A percentile compares a stretch with the other conserved stretches of the same genome.
These are phyloP conservation scores for Gadus chalcogrammus DNA, from an alignment of 2,113 vertebrate species.

Conservation along the genomic window DNA sequence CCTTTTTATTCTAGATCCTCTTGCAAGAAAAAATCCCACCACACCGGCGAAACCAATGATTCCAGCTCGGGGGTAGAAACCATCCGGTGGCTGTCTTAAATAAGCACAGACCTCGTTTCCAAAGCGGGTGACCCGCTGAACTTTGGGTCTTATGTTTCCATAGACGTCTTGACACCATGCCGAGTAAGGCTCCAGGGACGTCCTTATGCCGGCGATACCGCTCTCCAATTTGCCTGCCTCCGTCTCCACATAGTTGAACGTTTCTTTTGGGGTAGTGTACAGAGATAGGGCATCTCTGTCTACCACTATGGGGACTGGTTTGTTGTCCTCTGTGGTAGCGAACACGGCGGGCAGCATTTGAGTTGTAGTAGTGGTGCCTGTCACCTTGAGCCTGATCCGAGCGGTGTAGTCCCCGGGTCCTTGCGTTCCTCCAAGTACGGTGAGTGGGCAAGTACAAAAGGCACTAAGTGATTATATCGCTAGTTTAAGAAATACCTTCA, in stretches of 20 bases:
- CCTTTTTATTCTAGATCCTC: conserved; percentile 86
- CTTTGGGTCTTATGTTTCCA: conserved; percentile 73
- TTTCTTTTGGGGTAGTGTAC: conserved; percentile 34
- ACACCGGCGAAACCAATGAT: conserved; percentile 87
- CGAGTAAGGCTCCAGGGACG: conserved; percentile 38
- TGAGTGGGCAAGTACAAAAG: conserved; percentile 34
- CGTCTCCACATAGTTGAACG: conserved; percentile 7
- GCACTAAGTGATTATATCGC: neutral
- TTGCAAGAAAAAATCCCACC: conserved; percentile 84
- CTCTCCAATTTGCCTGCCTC: conserved; percentile 54
- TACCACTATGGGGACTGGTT: neutral
- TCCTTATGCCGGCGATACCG: conserved; percentile 48
- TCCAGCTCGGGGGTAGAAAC: conserved; percentile 91
- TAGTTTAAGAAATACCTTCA: neutral
- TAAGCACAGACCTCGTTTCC: conserved; percentile 77
- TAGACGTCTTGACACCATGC: conserved; percentile 68
- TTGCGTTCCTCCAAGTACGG: conserved; percentile 43
- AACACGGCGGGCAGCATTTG: conserved; percentile 26
- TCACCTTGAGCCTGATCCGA: conserved; percentile 63
- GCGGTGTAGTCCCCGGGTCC: conserved; percentile 10
- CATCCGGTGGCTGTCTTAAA: conserved; percentile 83
- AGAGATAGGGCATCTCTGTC: conserved; percentile 49
- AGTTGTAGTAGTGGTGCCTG: conserved; percentile 24
- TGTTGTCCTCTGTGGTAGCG: conserved; percentile 25
- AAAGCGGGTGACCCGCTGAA: conserved; percentile 73